phyloP scores from a whole-genome alignment of 2,888 invertebrate genomes.

The Cheiracanthium punctorium region DNA sequence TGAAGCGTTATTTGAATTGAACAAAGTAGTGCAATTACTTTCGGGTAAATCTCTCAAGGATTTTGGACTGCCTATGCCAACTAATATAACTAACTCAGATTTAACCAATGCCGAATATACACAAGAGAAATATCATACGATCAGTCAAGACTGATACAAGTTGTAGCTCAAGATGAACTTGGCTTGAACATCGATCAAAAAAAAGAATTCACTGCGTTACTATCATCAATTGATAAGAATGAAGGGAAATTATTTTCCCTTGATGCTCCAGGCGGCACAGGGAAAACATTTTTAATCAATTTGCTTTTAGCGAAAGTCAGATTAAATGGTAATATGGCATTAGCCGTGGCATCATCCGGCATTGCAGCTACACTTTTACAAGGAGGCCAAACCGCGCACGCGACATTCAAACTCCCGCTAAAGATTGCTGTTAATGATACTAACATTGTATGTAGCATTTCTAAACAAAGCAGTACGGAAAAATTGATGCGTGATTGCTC shows the following conservation, averaged over 20 bases:
- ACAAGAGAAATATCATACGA: neutral
- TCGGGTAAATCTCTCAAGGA: neutral
- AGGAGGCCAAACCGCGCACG: constrained; percentile 76
- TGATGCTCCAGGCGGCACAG: neutral
- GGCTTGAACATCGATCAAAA: neutral
- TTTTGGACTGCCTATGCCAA: neutral
- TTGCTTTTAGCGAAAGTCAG: too few species aligned
- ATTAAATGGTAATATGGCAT: constrained; percentile 60
- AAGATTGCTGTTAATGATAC: constrained; percentile 61
- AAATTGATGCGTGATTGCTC: neutral
- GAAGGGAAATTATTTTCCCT: constrained; percentile 16
- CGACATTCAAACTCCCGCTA: constrained; percentile 75
- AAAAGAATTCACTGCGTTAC: neutral
- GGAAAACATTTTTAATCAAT: constrained; percentile 2
- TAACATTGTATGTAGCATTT: neutral
- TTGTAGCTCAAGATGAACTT: neutral
- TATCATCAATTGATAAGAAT: constrained; percentile 10
- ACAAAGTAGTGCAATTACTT: neutral
- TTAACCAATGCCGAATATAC: neutral
- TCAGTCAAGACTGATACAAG: neutral
- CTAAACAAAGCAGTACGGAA: neutral
- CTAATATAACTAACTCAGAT: neutral
- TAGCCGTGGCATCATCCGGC: constrained; percentile 74
- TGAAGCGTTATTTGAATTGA: neutral
- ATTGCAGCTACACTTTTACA: constrained; percentile 75